Evolutionary conservation across 1,140 invertebrate genomes (phyloP).

Genomic region (Caenorhabditis briggsae): DNA sequence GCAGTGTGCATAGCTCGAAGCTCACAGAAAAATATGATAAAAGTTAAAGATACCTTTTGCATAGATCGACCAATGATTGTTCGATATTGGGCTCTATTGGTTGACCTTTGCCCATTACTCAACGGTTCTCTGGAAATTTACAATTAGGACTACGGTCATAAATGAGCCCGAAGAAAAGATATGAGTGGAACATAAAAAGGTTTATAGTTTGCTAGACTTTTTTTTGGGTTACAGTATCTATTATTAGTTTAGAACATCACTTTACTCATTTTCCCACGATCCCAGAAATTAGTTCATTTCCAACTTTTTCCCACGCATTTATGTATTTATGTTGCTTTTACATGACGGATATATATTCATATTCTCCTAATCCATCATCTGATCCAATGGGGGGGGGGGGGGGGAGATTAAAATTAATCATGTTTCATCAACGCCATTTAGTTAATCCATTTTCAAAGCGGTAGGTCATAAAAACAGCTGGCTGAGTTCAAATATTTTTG

Average conservation of each 20-base stretch:
- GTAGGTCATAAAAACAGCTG: background rate
- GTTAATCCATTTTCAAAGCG: background rate
- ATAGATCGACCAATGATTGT: slow-evolving; percentile 39
- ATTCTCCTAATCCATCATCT: background rate
- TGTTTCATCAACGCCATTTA: background rate
- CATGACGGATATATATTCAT: too few relatives aligned
- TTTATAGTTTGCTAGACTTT: too few relatives aligned
- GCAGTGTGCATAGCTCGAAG: background rate
- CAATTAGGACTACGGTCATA: slow-evolving; percentile 16
- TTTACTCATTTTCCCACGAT: too few relatives aligned
- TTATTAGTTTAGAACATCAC: too few relatives aligned
- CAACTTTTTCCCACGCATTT: too few relatives aligned
- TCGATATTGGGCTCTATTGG: slow-evolving; percentile 41
- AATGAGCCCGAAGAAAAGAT: background rate
- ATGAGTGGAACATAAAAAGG: background rate
- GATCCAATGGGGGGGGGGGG: too few relatives aligned
- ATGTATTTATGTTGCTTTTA: too few relatives aligned
- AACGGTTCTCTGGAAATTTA: slow-evolving; percentile 32
- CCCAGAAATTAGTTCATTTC: too few relatives aligned
- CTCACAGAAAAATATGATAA: background rate
- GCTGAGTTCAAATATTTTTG: background rate
- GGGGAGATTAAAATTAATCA: background rate
- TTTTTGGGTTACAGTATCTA: too few relatives aligned
- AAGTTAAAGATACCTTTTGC: slow-evolving; percentile 40
- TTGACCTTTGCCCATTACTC: slow-evolving; percentile 40